Percentiles rank a stretch among this genome's conserved stretches.
Conservation (phyloP, 2,113 vertebrate genomes). For the Brachyistius frenatus region DNA sequence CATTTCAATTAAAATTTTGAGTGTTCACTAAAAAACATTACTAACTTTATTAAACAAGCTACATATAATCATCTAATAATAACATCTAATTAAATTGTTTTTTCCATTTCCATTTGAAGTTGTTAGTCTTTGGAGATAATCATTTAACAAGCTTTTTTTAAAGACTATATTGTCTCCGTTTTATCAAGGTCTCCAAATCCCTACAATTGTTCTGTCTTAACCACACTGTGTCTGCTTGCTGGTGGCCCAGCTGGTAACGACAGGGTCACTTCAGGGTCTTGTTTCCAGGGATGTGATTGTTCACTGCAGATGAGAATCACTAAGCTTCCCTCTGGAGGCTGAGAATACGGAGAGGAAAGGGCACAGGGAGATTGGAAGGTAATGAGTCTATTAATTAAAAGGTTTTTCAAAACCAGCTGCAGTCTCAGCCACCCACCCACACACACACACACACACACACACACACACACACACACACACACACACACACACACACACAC, state of each 20-base stretch:
- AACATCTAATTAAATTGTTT: neutral
- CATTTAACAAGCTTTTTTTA: neutral
- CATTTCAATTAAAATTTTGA: neutral
- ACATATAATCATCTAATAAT: too few species aligned
- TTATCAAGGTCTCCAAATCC: conserved; percentile 4
- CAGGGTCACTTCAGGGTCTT: conserved; percentile 65
- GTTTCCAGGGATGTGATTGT: conserved; percentile 77
- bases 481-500: conserved; percentile 17
- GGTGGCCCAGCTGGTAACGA: conserved; percentile 55
- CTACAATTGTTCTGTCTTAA: conserved; percentile 12
- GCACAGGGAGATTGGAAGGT: conserved; percentile 83
- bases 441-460: conserved; percentile 7
- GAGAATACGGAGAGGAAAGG: conserved; percentile 67
- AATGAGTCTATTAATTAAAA: conserved; percentile 89
- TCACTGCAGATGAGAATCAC: conserved; percentile 75
- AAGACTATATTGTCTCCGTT: neutral
- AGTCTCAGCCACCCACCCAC: conserved; percentile 34
- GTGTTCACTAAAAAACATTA: too few species aligned
- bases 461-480: neutral
- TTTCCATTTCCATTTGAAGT: neutral
- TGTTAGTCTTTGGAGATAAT: neutral
- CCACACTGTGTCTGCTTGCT: conserved; percentile 25
- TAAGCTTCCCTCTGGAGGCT: conserved; percentile 74
- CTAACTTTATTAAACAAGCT: too few species aligned
- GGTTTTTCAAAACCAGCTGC: conserved; percentile 67